Percentiles rank a stretch among this genome's conserved stretches.
phyloP scores from a whole-genome alignment of 2,113 vertebrate species.

The Cynoglossus semilaevis region DNA sequence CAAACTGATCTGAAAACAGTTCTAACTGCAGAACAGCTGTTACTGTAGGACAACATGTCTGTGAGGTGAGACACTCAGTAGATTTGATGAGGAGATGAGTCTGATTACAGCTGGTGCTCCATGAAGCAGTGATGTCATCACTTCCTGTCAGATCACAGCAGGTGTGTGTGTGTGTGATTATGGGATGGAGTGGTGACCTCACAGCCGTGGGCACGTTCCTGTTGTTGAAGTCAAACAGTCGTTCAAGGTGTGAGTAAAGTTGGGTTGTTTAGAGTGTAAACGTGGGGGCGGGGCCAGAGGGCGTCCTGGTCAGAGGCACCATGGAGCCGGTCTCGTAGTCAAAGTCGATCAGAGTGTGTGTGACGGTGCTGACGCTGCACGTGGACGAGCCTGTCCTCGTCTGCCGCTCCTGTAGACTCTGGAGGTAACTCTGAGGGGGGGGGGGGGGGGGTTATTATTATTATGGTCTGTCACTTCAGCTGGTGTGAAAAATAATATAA shows the following conservation, averaged over 20 bases:
- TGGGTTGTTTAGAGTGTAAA: constrained; percentile 62
- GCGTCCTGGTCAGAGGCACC: constrained; percentile 78
- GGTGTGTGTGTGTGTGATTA: too few relatives aligned
- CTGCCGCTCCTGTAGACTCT: constrained; percentile 80
- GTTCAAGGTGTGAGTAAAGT: background rate
- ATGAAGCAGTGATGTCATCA: background rate
- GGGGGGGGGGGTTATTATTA: background rate
- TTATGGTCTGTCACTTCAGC: too few relatives aligned
- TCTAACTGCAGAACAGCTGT: too few relatives aligned
- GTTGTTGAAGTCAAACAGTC: background rate
- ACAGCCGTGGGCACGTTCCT: background rate
- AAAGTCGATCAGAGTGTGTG: constrained; percentile 78
- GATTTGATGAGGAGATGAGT: background rate
- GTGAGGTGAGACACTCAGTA: background rate
- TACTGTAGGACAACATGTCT: background rate
- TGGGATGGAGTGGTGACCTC: background rate
- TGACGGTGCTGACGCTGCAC: constrained; percentile 74
- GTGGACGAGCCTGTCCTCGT: constrained; percentile 75
- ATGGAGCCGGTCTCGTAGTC: constrained; percentile 84
- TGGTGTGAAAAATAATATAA: too few relatives aligned
- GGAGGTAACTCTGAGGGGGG: constrained; percentile 81
- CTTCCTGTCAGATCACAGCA: background rate
- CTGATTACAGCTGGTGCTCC: background rate
- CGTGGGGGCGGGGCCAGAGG: constrained; percentile 58
- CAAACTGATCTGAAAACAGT: too few relatives aligned